Base-by-base conservation (phyloP, 2,888 invertebrate species). In the Stenichneumon culpator region DNA sequence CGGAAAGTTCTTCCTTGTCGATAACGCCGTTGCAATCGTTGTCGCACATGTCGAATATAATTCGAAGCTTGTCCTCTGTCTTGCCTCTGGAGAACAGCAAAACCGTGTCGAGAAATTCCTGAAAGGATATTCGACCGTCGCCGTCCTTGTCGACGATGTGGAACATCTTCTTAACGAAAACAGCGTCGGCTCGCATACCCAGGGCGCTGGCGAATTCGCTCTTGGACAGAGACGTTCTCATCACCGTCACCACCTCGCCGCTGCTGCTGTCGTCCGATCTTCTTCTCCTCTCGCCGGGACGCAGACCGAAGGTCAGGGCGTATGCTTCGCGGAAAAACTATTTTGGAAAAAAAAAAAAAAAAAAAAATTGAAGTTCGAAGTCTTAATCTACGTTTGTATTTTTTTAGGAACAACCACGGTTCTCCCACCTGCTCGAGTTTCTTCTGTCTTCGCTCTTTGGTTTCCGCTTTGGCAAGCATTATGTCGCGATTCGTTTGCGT, bases 31-130 rank as follows among this genome's bases (percentile, higher is more conserved):
- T 98, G 19, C 98, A 96, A 92, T 99, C 98, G 90, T 98, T 98
- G 92, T 99, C 99, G 91, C 99, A 99, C 99, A 99, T 99, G 93
- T 99, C 98, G 92, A 99, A 99, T 87, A 99, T 98, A 47, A 99
- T 98, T 5, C 98, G 95, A 50, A 99, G 94, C 91, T 99, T 99
- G 92, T 98, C 98, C 90, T 98, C 98, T 0, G 98, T 98, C 89
- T 98, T 98, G 6, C 98, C 99, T 0, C 98, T 96, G 0, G 98
- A 98, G 93, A 99, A 99, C 1, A 98, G 94, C 0, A 98, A 97
- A 1, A 99, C 98, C 0, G 99, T 99, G 92, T 99, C 98, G 73
- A 99, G 94, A 94, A 99, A 99, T 94, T 99, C 99, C 96, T 96
- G 92, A 93, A 99, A 99, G 4, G 98, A 98, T 89, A 99, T 99